Conservation (phyloP, 2,113 vertebrate species). For the Proteles cristata region DNA sequence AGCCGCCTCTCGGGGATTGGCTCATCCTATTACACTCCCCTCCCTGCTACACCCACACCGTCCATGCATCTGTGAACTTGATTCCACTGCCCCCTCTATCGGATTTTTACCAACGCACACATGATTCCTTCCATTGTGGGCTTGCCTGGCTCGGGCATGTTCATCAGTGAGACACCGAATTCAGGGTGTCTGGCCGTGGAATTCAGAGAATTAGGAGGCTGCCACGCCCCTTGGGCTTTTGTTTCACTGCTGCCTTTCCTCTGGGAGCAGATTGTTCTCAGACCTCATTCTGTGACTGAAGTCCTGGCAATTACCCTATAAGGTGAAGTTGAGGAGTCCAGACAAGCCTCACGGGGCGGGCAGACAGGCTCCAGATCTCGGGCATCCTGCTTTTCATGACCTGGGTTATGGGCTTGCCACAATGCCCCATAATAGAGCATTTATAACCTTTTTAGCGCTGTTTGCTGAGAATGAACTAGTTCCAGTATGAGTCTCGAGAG, state of each 20-base stretch:
- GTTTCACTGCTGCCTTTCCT: neutral
- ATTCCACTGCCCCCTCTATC: neutral
- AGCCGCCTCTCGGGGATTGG: neutral
- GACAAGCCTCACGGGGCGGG: neutral
- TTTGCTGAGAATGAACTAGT: neutral
- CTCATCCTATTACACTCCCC: neutral
- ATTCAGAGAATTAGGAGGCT: neutral
- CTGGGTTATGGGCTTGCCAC: neutral
- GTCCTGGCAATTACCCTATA: neutral
- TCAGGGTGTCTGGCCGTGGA: no score
- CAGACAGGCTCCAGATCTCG: neutral
- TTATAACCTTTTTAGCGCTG: neutral
- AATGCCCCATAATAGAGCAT: neutral
- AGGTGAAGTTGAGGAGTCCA: neutral
- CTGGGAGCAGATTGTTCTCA: neutral
- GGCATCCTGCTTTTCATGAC: neutral
- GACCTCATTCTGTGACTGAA: neutral
- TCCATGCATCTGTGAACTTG: accelerated
- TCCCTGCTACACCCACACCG: accelerated
- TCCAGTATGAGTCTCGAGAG: neutral
- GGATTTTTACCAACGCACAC: neutral
- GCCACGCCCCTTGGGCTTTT: neutral
- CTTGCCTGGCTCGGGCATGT: neutral
- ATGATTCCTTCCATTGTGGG: neutral
- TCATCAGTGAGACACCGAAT: neutral